Conservation (phyloP, 2,113 vertebrate genomes). For the Solea senegalensis region DNA sequence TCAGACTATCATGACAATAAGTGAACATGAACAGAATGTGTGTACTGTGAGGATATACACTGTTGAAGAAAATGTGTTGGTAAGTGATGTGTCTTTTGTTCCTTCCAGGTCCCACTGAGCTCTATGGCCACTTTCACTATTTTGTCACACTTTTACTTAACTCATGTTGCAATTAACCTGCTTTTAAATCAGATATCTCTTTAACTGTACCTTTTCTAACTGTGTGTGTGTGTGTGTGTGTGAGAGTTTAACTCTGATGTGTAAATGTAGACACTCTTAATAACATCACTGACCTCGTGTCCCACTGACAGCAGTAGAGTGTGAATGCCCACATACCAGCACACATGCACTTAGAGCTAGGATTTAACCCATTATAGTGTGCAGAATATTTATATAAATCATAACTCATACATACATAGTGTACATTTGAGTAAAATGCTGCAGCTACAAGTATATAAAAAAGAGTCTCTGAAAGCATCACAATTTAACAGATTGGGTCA, state of each 20-base stretch:
- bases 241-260: background rate
- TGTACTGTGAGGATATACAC: background rate
- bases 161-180: slow-evolving; percentile 30
- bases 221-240: slow-evolving; percentile 1
- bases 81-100: slow-evolving; percentile 72
- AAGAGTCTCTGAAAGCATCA: background rate
- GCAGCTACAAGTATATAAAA: too few relatives aligned
- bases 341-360: background rate
- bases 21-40: too few relatives aligned
- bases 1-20: too few relatives aligned
- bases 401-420: too few relatives aligned
- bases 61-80: slow-evolving; percentile 16
- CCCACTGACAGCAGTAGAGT: background rate
- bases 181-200: slow-evolving; percentile 20
- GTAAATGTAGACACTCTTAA: background rate
- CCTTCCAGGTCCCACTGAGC: slow-evolving; percentile 76
- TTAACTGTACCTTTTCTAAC: slow-evolving; percentile 20
- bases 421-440: too few relatives aligned
- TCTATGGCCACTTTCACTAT: slow-evolving; percentile 49
- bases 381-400: too few relatives aligned
- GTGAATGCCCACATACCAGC: background rate
- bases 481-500: background rate
- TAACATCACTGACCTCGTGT: background rate
- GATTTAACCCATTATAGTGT: too few relatives aligned
- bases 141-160: slow-evolving; percentile 53